Percentiles rank a stretch among this genome's conserved stretches.
phyloP scores from a whole-genome alignment of 2,888 invertebrate species.

The Oscheius onirici region DNA sequence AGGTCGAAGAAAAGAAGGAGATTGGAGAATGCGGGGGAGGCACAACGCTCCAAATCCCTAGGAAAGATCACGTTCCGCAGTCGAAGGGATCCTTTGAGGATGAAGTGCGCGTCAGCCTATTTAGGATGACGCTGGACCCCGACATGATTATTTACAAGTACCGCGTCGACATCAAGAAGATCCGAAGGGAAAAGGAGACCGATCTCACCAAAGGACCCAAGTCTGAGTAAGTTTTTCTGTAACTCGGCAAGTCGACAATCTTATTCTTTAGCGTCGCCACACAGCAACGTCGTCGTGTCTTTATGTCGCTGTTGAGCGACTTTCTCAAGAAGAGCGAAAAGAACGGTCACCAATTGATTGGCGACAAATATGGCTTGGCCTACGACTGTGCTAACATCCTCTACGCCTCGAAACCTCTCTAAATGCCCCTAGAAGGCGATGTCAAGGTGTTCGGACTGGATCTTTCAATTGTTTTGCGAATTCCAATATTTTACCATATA shows the following conservation, averaged over 20 bases:
- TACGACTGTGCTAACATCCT: conserved; percentile 23
- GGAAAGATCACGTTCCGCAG: no score
- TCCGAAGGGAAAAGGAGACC: neutral
- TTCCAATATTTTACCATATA: neutral
- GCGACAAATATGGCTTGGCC: neutral
- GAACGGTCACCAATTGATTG: neutral
- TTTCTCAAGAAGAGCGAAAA: neutral
- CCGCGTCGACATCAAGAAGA: conserved; percentile 1
- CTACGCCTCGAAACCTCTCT: neutral
- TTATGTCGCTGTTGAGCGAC: neutral
- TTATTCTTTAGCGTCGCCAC: neutral
- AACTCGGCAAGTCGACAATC: no score
- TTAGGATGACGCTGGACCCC: neutral
- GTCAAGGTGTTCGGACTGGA: neutral
- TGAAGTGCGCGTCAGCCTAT: neutral
- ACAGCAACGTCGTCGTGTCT: neutral
- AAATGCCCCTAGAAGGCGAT: neutral
- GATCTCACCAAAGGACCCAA: neutral
- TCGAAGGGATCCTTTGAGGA: neutral
- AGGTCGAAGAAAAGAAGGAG: no score
- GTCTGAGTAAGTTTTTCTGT: neutral
- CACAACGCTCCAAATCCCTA: no score
- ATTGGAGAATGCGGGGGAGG: no score
- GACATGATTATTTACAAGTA: neutral
- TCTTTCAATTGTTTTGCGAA: neutral